Conservation (phyloP, 2,113 vertebrate genomes). For the Pyxicephalus adspersus region DNA sequence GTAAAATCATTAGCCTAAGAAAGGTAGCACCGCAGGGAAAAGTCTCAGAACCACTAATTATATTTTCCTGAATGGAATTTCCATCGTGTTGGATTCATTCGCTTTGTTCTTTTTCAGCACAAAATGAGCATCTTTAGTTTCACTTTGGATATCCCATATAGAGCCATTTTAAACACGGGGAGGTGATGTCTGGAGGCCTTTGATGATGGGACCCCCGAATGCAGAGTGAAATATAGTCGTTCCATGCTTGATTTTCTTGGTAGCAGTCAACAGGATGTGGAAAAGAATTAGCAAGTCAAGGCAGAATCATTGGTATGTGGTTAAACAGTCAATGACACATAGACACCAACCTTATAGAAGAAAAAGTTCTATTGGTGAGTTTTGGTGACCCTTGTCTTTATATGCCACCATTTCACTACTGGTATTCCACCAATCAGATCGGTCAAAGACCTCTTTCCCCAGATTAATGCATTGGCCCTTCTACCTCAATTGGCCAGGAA, state of each 20-base stretch:
- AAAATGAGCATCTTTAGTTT: conserved; percentile 67
- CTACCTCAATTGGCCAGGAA: too few species aligned
- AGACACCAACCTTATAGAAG: too few species aligned
- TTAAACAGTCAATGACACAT: background rate
- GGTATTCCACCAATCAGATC: too few species aligned
- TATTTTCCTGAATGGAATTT: conserved; percentile 67
- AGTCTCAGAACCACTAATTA: conserved; percentile 65
- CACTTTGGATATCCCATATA: conserved; percentile 69
- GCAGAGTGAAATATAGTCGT: background rate
- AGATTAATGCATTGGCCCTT: too few species aligned
- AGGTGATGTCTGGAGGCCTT: conserved; percentile 29
- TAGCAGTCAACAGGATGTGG: background rate
- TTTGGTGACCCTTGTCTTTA: too few species aligned
- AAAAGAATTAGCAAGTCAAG: background rate
- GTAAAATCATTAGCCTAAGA: conserved; percentile 35
- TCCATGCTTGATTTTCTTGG: background rate
- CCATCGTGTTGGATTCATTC: conserved; percentile 55
- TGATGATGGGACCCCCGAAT: background rate
- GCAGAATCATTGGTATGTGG: background rate
- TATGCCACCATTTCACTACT: too few species aligned
- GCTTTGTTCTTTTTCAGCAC: conserved; percentile 67
- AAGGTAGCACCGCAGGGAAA: conserved; percentile 24
- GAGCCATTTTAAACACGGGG: conserved; percentile 5
- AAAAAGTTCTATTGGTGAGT: too few species aligned
- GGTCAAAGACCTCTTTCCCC: too few species aligned